These are phyloP conservation scores for Sebastes matsubarae DNA, from an alignment of 2,797 vertebrate species.

Conservation along the genomic window DNA sequence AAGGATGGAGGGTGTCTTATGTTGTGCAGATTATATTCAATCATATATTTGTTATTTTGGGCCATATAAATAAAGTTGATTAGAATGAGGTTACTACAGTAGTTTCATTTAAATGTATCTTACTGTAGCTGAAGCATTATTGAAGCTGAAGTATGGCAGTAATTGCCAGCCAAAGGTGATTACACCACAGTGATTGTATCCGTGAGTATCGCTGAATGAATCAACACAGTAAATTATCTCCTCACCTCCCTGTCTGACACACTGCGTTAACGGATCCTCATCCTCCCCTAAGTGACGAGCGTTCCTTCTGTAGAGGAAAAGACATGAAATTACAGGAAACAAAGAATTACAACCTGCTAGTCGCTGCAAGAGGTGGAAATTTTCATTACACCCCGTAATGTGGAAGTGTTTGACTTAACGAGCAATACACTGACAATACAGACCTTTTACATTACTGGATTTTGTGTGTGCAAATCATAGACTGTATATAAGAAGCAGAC, in stretches of 20 bases:
- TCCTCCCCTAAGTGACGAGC: conserved; percentile 82
- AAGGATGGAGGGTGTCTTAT: neutral
- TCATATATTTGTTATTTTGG: neutral
- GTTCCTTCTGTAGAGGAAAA: conserved; percentile 78
- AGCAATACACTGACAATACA: neutral
- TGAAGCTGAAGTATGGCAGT: neutral
- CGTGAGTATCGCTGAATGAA: neutral
- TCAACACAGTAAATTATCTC: neutral
- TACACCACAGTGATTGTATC: neutral
- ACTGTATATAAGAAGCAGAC: neutral
- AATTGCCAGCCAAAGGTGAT: neutral
- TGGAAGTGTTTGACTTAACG: neutral
- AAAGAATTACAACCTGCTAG: neutral
- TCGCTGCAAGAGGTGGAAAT: neutral
- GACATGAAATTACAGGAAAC: neutral
- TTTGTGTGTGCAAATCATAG: neutral
- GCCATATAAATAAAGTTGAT: neutral
- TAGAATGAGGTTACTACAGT: neutral
- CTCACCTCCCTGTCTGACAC: conserved; percentile 86
- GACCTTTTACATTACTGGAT: neutral
- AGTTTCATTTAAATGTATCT: neutral
- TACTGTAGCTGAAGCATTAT: neutral
- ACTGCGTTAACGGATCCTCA: conserved; percentile 83
- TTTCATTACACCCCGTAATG: neutral
- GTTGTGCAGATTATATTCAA: neutral